Evolutionary conservation across 2,888 invertebrate species (phyloP).

Genomic region (Leptopilina drosophilae): DNA sequence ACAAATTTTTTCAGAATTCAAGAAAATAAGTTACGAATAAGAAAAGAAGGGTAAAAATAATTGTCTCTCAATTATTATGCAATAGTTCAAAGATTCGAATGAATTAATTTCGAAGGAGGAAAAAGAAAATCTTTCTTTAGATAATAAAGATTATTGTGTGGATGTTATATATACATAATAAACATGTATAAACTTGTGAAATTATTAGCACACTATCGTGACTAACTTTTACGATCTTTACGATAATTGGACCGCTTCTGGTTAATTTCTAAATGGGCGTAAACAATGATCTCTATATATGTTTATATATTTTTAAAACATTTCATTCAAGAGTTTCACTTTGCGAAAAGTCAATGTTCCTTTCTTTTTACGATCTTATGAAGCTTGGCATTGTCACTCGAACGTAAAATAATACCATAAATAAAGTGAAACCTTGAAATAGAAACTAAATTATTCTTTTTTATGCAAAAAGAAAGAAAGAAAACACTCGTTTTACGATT

Average conservation of each 20-base stretch:
- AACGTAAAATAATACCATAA: slow-evolving; percentile 9
- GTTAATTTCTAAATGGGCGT: slow-evolving; percentile 21
- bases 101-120: background rate
- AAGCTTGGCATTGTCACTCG: slow-evolving; percentile 1
- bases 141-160: background rate
- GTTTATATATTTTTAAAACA: background rate
- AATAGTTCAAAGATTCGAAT: background rate
- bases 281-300: slow-evolving; percentile 18
- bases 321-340: slow-evolving; percentile 27
- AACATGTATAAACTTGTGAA: slow-evolving; percentile 3
- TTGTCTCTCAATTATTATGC: background rate
- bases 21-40: too few species aligned
- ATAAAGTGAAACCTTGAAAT: slow-evolving; percentile 15
- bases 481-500: background rate
- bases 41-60: too few species aligned
- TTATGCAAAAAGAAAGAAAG: background rate
- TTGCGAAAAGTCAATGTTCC: background rate
- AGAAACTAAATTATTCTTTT: slow-evolving; percentile 1
- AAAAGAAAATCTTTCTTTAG: background rate
- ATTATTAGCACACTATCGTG: slow-evolving; percentile 16
- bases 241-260: slow-evolving; percentile 24
- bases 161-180: slow-evolving; percentile 1
- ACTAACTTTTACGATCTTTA: slow-evolving; percentile 21
- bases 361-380: background rate
- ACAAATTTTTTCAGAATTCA: too few species aligned